Conservation (phyloP, 2,888 invertebrate genomes). For the Gasteruption jaculator region DNA sequence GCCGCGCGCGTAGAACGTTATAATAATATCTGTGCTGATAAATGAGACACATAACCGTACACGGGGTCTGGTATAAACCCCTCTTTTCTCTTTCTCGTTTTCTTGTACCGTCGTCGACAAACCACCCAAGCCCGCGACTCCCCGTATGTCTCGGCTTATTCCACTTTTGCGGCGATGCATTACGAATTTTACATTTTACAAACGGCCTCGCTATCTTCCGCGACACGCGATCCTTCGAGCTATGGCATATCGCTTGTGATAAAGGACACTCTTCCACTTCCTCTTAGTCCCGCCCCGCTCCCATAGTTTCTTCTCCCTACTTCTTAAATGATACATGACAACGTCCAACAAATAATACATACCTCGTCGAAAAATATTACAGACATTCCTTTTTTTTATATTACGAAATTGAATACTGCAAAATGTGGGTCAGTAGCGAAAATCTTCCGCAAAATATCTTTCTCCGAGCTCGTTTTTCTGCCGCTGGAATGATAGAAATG, state of each 20-base stretch:
- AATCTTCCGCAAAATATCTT: too few relatives aligned
- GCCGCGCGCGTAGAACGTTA: constrained; percentile 41
- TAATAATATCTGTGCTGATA: constrained; percentile 51
- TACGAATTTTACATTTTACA: constrained; percentile 49
- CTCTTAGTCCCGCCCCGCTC: too few relatives aligned
- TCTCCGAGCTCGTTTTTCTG: too few relatives aligned
- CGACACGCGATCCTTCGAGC: constrained; percentile 43
- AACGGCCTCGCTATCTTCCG: constrained; percentile 43
- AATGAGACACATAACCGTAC: constrained; percentile 51
- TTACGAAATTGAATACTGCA: too few relatives aligned
- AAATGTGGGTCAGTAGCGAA: too few relatives aligned
- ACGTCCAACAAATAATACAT: too few relatives aligned
- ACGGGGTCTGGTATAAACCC: constrained; percentile 33
- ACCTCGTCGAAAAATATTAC: too few relatives aligned
- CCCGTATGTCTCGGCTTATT: constrained; percentile 45
- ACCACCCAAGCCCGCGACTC: constrained; percentile 20
- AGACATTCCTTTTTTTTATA: too few relatives aligned
- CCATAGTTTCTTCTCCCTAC: too few relatives aligned
- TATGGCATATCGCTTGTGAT: constrained; percentile 32
- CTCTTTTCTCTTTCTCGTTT: constrained; percentile 20
- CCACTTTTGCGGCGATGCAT: constrained; percentile 48
- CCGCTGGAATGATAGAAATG: too few relatives aligned
- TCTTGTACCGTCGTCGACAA: constrained; percentile 14
- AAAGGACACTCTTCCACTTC: too few relatives aligned
- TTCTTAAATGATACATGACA: too few relatives aligned